A percentile compares a stretch with the other conserved stretches of the same genome.
These are phyloP conservation scores for Hippocampus mohnikei DNA, from an alignment of 2,113 vertebrate genomes.

Conservation along the genomic window DNA sequence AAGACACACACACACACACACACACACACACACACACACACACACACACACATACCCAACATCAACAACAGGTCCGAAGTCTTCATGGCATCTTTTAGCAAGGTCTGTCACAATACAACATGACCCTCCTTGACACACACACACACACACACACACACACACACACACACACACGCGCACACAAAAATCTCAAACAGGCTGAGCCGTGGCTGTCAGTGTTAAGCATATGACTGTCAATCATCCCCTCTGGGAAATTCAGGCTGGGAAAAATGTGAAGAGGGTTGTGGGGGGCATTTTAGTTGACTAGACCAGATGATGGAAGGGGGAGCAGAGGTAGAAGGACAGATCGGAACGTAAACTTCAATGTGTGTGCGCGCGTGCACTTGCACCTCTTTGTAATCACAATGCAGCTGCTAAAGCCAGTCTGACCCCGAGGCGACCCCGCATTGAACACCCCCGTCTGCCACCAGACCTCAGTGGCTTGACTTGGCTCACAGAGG, in stretches of 20 bases:
- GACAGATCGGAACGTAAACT: slow-evolving; percentile 33
- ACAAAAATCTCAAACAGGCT: slow-evolving; percentile 40
- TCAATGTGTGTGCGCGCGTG: slow-evolving; percentile 27
- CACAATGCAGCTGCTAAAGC: slow-evolving; percentile 50
- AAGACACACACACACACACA: not conserved
- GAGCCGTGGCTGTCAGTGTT: slow-evolving; percentile 56
- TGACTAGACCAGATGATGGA: slow-evolving; percentile 35
- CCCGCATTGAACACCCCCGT: slow-evolving; percentile 53
- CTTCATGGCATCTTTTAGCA: slow-evolving; percentile 34
- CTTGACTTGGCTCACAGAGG: slow-evolving; percentile 60
- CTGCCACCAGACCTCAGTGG: slow-evolving; percentile 52
- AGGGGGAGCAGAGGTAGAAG: slow-evolving; percentile 27
- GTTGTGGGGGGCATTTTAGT: not conserved
- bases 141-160: slow-evolving; percentile 16
- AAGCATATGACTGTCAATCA: slow-evolving; percentile 67
- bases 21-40: not conserved
- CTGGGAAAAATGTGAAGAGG: slow-evolving; percentile 2
- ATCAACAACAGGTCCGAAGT: slow-evolving; percentile 27
- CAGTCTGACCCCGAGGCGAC: slow-evolving; percentile 55
- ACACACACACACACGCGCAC: slow-evolving; percentile 22
- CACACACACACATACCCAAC: not conserved
- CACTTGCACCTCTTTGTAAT: slow-evolving; percentile 47
- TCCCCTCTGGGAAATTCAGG: slow-evolving; percentile 48
- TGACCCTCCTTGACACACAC: slow-evolving; percentile 52
- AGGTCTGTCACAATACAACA: slow-evolving; percentile 42